Base-by-base conservation (phyloP, 2,797 vertebrate species). In the Falco rusticolus region DNA sequence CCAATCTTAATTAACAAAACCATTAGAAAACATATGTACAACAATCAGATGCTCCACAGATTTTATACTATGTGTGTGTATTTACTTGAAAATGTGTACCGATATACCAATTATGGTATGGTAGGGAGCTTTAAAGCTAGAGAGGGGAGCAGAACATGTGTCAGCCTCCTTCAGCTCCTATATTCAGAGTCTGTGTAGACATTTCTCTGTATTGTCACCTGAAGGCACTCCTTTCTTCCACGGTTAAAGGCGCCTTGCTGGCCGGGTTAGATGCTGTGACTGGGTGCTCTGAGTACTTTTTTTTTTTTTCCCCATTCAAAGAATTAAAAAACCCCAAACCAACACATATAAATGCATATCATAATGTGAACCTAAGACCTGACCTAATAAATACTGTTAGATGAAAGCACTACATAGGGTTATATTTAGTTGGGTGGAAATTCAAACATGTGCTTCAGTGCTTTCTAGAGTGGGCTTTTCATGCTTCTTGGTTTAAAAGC, bases 91-190 rank as follows among this genome's bases (percentile, higher is more conserved):
- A 88, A 72, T 24, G 3, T 69, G 2, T 82, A 34, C 39, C 37
- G 69, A 0, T 84, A 4, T 76, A 72, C 4, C 13, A 87, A 60
- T 87, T 37, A n/a, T 29, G 29, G 60, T 70, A 56, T 20, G 39
- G 56, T 70, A 76, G 75, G 59, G 63, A 94, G 74, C 86, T 90
- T 85, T 87, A 89, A 63, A 77, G 48, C 41, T 48, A 31, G 70
- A 43, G 45, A 84, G 45, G 25, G 54, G 13, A 85, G 21, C 9
- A 64, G 57, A 75, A 66, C 59, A 61, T 16, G 6, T 19, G 6
- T 57, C 2, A 1, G 21, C 17, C 22, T 63, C 51, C 34, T 68
- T 31, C 54, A 0, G 3, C 33, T 80, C 41, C 61, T 78, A 0
- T 41, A 7, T 1, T 34, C 53, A n/a, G 63, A 50, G 37, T 64